Conservation (phyloP, 2,113 vertebrate genomes). For the Casuarius casuarius region DNA sequence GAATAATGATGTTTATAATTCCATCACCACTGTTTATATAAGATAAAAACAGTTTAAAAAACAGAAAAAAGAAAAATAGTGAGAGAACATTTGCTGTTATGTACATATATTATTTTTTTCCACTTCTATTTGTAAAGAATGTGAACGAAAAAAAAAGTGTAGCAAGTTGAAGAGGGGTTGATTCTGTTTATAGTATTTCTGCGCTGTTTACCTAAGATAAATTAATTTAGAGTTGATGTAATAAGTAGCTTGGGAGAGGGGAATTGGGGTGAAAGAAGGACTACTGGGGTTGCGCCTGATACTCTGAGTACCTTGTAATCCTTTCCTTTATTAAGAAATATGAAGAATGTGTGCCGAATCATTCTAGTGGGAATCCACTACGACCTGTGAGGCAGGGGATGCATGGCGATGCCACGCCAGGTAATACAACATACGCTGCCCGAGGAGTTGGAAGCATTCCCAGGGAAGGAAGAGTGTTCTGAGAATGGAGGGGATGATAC, state of each 20-base stretch:
- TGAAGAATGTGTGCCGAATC: conserved; percentile 1
- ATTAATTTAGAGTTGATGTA: conserved; percentile 55
- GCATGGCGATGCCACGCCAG: neutral
- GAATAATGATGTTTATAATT: conserved; percentile 80
- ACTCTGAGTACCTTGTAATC: conserved; percentile 55
- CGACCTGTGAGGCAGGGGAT: neutral
- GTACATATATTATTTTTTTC: conserved; percentile 63
- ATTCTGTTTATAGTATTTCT: conserved; percentile 46
- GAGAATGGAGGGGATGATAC: neutral
- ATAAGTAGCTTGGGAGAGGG: conserved; percentile 31
- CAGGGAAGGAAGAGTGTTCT: neutral
- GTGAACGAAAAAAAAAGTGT: conserved; percentile 32
- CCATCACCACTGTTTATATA: conserved; percentile 75
- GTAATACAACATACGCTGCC: neutral
- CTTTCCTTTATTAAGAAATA: conserved; percentile 59
- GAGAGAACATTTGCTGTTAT: conserved; percentile 62
- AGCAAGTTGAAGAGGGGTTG: conserved; percentile 55
- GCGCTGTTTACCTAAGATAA: conserved; percentile 60
- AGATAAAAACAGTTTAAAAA: conserved; percentile 72
- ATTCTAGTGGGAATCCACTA: conserved; percentile 16
- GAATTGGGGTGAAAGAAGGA: conserved; percentile 51
- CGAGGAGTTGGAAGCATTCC: neutral
- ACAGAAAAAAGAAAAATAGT: conserved; percentile 45
- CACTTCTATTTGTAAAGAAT: conserved; percentile 53
- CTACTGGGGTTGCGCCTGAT: conserved; percentile 29